phyloP scores from a whole-genome alignment of 2,797 vertebrate species.

The Oreortyx pictus region DNA sequence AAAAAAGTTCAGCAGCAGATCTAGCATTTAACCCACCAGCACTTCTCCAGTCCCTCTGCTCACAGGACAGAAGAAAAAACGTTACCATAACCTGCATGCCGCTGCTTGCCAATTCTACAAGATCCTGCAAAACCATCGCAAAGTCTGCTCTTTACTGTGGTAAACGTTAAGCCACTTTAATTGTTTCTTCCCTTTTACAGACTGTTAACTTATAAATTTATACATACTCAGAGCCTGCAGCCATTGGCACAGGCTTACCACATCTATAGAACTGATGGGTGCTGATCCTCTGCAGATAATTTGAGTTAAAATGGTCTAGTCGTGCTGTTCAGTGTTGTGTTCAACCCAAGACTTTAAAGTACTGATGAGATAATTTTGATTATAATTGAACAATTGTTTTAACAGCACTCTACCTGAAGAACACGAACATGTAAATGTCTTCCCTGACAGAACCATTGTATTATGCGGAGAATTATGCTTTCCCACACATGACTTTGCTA shows the following conservation, averaged over 20 bases:
- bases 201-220: background rate
- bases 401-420: background rate
- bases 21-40: background rate
- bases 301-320: background rate
- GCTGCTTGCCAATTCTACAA: background rate
- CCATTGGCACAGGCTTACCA: background rate
- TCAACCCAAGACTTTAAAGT: background rate
- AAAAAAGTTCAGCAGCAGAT: background rate
- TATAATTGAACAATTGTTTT: background rate
- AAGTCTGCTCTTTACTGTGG: background rate
- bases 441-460: background rate
- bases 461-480: background rate
- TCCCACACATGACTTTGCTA: background rate
- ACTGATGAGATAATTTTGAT: background rate
- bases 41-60: background rate
- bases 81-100: background rate
- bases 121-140: background rate
- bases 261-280: background rate
- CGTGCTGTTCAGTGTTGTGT: background rate
- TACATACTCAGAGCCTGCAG: background rate
- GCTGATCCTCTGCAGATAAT: background rate
- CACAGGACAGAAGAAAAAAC: background rate
- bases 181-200: background rate
- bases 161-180: background rate
- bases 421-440: background rate